Evolutionary conservation across 2,888 invertebrate genomes (phyloP), one percentile per base, ranked within the genome.

Genomic region (Sialis fuliginosa): DNA sequence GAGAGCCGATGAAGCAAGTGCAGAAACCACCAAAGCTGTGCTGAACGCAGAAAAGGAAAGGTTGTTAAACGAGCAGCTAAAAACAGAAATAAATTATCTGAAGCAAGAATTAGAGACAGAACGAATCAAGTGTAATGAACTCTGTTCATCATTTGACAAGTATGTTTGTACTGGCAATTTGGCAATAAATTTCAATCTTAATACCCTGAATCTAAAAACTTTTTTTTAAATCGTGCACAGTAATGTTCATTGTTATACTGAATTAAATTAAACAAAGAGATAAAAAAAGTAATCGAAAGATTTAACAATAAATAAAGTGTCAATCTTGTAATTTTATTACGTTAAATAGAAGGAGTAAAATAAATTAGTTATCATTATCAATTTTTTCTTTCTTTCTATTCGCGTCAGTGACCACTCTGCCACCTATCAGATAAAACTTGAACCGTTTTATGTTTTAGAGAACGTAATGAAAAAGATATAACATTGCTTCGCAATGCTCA

Each of bases 401-500:
- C n/a, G n/a, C n/a, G n/a, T n/a, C n/a, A n/a, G n/a, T n/a, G n/a
- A n/a, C n/a, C n/a, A n/a, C n/a, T n/a, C n/a, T n/a, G n/a, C n/a
- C n/a, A n/a, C n/a, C n/a, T n/a, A n/a, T n/a, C n/a, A n/a, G n/a
- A n/a, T n/a, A n/a, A n/a, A n/a, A n/a, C n/a, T n/a, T n/a, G n/a
- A n/a, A n/a, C n/a, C n/a, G n/a, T n/a, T n/a, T 22, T 22, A 10
- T 37, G 9, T 44, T 64, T 30, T 57, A 77, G 77, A 53, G 86
- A 86, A 55, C 76, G 76, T 43, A 72, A 79, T 6, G 85, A 85
- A 53, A 86, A 84, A 57, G 80, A 86, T 58, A 77, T 79, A 3
- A 80, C 80, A 0, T 62, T 86, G 44, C 60, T 88, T 47, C 71
- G 85, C 43, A 88, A 85, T 61, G 87, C 87, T 2, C 81, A 85